These are phyloP conservation scores for Borostomias antarcticus DNA, from an alignment of 2,797 vertebrate species.

Conservation along the genomic window DNA sequence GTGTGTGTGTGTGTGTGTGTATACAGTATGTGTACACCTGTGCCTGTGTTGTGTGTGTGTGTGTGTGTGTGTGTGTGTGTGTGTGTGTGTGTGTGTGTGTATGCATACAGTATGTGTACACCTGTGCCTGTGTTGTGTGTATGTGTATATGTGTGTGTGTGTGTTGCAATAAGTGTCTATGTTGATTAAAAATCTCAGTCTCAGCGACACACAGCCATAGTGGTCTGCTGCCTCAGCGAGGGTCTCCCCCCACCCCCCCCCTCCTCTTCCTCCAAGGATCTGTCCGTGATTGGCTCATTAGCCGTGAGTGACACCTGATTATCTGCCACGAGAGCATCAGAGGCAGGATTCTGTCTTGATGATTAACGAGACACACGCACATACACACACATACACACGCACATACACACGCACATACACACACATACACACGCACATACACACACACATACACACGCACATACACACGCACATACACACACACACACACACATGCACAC, in stretches of 20 bases:
- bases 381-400: neutral
- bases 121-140: neutral
- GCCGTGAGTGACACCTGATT: neutral
- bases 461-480: neutral
- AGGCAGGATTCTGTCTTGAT: neutral
- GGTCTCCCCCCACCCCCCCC: too few species aligned
- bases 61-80: too few species aligned
- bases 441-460: neutral
- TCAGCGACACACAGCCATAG: too few species aligned
- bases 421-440: neutral
- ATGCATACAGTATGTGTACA: neutral
- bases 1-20: slow-evolving; percentile 4
- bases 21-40: slow-evolving; percentile 2
- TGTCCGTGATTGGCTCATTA: too few species aligned
- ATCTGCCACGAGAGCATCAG: neutral
- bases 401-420: neutral
- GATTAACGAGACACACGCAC: neutral
- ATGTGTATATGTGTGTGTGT: neutral
- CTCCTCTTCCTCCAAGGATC: too few species aligned
- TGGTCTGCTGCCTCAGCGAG: too few species aligned
- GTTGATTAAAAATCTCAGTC: too few species aligned
- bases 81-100: neutral
- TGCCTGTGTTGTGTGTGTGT: neutral
- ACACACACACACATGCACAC: neutral
- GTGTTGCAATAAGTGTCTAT: too few species aligned